Base-by-base conservation (phyloP, 2,113 vertebrate species). In the Cephalophus harveyi region DNA sequence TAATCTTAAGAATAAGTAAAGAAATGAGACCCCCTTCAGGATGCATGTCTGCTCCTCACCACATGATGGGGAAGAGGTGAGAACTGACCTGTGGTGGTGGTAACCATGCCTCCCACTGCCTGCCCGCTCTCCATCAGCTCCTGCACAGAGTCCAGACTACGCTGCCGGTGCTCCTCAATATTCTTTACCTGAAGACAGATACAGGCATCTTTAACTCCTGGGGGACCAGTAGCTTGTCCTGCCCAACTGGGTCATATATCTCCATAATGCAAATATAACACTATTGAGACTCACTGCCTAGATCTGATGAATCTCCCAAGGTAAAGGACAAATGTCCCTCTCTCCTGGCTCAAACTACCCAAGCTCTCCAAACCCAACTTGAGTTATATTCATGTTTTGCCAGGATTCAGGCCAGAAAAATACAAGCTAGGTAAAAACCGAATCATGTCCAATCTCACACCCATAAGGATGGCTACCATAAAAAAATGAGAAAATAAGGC, bases 61-160 rank as follows among this genome's bases (percentile, higher is more conserved):
- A n/a, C 25, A 78, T 82, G 16, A 83, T 30, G 12, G 27, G n/a
- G 52, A 33, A n/a, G 67, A 81, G 6, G 74, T 43, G 36, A 93
- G 17, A 76, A 10, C 95, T 98, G 88, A 99, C 99, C 99, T 99
- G 99, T 99, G 87, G 99, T 99, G 85, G 99, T 99, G 99, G 99
- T 99, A 97, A 99, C 99, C 99, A 99, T 99, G 98, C 99, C 99
- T 30, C 99, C 99, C 84, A 99, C 99, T 0, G 99, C 99, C 98
- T 99, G 99, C 11, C 99, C 99, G 0, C 99, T 99, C 98, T 99
- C 99, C 99, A 99, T 99, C 98, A 99, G 98, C 98, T 99, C 99
- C 98, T 99, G 99, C 97, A 99, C 99, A 0, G 99, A 99, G 98
- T 99, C 99, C 97, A 99, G 98, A 98, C 99, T 99, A 84, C 99